These are phyloP conservation scores for Eudasyphora cyanicolor DNA, from an alignment of 2,888 invertebrate species.

Conservation along the genomic window DNA sequence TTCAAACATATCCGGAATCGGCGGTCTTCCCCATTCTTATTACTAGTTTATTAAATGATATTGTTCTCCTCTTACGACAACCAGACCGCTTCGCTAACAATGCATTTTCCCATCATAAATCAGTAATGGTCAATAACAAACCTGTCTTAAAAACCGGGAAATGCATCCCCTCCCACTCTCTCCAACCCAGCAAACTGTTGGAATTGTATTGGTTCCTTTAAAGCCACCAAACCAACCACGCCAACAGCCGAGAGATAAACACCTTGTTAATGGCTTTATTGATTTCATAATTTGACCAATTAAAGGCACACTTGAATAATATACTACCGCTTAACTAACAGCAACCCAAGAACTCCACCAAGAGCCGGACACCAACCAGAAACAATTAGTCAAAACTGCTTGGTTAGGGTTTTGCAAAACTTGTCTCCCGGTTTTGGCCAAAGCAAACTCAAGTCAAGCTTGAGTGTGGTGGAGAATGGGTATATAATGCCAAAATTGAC, in stretches of 20 bases:
- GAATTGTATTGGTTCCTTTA: too few relatives aligned
- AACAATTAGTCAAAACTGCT: slow-evolving; percentile 54
- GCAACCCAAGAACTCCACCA: too few relatives aligned
- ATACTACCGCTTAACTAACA: slow-evolving; percentile 15
- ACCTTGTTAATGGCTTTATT: slow-evolving; percentile 64
- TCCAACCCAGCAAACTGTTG: too few relatives aligned
- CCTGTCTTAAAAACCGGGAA: slow-evolving; percentile 24
- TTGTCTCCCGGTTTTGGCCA: not conserved
- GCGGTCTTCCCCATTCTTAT: too few relatives aligned
- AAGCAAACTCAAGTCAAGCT: not conserved
- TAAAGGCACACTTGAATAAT: slow-evolving; percentile 63
- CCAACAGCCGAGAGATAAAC: slow-evolving; percentile 62
- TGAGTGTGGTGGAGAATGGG: not conserved
- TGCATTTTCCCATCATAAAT: slow-evolving; percentile 35
- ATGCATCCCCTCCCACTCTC: not conserved
- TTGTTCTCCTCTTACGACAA: too few relatives aligned
- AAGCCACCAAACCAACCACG: not conserved
- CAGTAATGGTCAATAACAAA: slow-evolving; percentile 44
- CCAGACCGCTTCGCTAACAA: too few relatives aligned
- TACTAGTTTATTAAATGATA: too few relatives aligned
- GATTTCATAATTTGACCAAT: slow-evolving; percentile 68
- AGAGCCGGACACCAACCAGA: slow-evolving; percentile 28
- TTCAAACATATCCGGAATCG: too few relatives aligned
- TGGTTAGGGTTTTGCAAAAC: not conserved
- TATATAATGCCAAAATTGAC: slow-evolving; percentile 29